Evolutionary conservation across 2,797 vertebrate genomes (phyloP).

Genomic region (Arrhamphus sclerolepis): DNA sequence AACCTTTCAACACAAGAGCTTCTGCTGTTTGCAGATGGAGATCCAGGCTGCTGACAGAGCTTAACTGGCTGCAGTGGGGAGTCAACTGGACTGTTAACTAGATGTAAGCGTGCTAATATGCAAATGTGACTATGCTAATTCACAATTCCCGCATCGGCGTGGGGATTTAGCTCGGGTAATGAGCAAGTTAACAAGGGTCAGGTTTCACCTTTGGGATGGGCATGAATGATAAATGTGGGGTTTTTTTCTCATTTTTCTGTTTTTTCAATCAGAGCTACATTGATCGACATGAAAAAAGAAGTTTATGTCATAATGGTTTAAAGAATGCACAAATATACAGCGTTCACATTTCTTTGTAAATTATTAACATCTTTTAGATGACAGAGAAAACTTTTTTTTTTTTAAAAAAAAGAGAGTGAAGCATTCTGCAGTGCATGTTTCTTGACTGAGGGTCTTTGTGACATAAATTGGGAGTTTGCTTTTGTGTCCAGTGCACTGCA

Average conservation of each 20-base stretch:
- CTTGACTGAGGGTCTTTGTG: conserved; percentile 61
- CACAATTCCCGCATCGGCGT: conserved; percentile 29
- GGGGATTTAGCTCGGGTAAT: conserved; percentile 57
- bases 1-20: conserved; percentile 46
- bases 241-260: neutral
- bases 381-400: too few relatives aligned
- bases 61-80: conserved; percentile 51
- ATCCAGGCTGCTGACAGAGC: conserved; percentile 56
- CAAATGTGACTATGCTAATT: conserved; percentile 70
- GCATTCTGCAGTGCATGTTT: conserved; percentile 23
- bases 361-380: too few relatives aligned
- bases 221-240: conserved; percentile 38
- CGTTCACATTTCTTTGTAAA: neutral
- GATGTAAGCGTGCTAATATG: conserved; percentile 65
- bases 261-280: conserved; percentile 19
- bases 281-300: conserved; percentile 14
- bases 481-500: conserved; percentile 72
- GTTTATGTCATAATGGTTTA: neutral
- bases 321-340: neutral
- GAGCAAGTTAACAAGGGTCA: conserved; percentile 60
- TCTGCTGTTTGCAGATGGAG: conserved; percentile 46
- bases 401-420: conserved; percentile 1
- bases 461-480: conserved; percentile 76
- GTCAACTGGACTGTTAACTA: conserved; percentile 42
- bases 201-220: conserved; percentile 52